Evolutionary conservation across 2,797 vertebrate species (phyloP).

Genomic region (Lerista edwardsae): DNA sequence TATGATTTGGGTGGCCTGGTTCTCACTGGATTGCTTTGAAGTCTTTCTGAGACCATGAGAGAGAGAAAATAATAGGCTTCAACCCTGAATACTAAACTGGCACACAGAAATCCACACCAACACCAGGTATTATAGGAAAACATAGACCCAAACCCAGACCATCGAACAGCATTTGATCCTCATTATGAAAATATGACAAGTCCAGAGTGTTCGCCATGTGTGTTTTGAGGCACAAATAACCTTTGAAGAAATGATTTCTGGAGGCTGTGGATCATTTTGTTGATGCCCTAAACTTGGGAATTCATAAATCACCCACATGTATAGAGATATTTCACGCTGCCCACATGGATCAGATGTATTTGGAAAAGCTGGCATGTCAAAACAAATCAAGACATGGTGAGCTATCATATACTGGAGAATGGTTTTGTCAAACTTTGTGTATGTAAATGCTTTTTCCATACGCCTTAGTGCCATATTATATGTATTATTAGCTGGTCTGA

Average conservation of each 20-base stretch:
- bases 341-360: neutral
- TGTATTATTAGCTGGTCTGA: neutral
- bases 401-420: neutral
- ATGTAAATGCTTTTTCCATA: neutral
- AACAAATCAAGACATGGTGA: neutral
- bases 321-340: neutral
- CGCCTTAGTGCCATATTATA: neutral
- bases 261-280: neutral
- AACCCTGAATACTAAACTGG: neutral
- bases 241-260: neutral
- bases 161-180: neutral
- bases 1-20: neutral
- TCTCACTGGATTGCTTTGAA: neutral
- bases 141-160: neutral
- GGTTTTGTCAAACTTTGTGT: slow-evolving; percentile 2
- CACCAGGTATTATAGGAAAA: neutral
- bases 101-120: neutral
- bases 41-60: neutral
- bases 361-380: neutral
- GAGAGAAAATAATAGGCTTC: neutral
- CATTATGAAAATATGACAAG: neutral
- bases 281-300: neutral
- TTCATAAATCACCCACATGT: neutral
- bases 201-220: neutral
- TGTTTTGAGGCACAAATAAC: neutral